Evolutionary conservation across 2,888 invertebrate genomes (phyloP).

Genomic region (Scaptomyza parva): DNA sequence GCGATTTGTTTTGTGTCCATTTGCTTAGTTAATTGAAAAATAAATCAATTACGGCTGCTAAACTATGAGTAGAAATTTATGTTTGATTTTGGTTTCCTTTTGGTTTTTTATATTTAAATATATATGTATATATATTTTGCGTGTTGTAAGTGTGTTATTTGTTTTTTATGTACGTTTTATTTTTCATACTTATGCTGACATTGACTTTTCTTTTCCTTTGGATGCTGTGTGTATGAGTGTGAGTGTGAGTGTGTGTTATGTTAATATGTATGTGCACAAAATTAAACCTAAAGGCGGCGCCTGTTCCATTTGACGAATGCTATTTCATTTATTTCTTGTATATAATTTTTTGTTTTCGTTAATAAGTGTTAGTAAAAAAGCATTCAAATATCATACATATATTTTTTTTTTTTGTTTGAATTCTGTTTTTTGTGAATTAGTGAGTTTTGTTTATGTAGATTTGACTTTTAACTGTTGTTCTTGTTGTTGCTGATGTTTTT

Average conservation of each 20-base stretch:
- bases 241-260: slow-evolving; percentile 21
- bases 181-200: slow-evolving; percentile 65
- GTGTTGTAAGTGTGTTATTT: slow-evolving; percentile 44
- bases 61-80: slow-evolving; percentile 74
- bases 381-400: slow-evolving; percentile 71
- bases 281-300: slow-evolving; percentile 67
- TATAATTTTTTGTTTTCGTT: slow-evolving; percentile 33
- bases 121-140: slow-evolving; percentile 22
- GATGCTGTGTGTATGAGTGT: slow-evolving; percentile 20
- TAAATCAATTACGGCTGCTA: slow-evolving; percentile 82
- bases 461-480: slow-evolving; percentile 43
- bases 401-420: slow-evolving; percentile 12
- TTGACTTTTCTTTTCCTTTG: slow-evolving; percentile 41
- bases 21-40: slow-evolving; percentile 55
- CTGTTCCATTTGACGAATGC: slow-evolving; percentile 23
- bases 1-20: slow-evolving; percentile 49
- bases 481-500: slow-evolving; percentile 38
- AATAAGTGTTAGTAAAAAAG: slow-evolving; percentile 67
- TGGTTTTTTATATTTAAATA: slow-evolving; percentile 17
- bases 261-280: slow-evolving; percentile 43
- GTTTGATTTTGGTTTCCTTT: slow-evolving; percentile 47
- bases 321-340: slow-evolving; percentile 27
- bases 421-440: slow-evolving; percentile 36
- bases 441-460: slow-evolving; percentile 37
- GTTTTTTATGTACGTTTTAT: slow-evolving; percentile 54